Conservation (phyloP, 2,888 invertebrate genomes). For the Hyppa rectilinea region DNA sequence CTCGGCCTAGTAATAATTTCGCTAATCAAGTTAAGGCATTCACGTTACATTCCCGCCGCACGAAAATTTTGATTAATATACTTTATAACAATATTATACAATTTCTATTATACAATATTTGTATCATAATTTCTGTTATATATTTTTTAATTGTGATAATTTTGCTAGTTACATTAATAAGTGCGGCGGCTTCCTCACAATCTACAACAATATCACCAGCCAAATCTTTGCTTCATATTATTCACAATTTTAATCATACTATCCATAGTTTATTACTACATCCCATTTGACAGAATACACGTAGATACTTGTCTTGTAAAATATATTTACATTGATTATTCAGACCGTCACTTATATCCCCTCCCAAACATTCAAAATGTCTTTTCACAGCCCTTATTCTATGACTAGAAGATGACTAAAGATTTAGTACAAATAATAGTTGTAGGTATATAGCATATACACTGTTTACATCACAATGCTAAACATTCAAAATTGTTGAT, state of each 20-base stretch:
- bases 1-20: conserved; percentile 47
- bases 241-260: conserved; percentile 38
- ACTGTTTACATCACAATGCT: conserved; percentile 40
- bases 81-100: conserved; percentile 28
- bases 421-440: conserved; percentile 55
- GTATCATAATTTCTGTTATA: conserved; percentile 19
- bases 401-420: conserved; percentile 85
- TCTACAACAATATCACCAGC: conserved; percentile 52
- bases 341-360: conserved; percentile 46
- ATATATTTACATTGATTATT: conserved; percentile 43
- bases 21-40: conserved; percentile 60
- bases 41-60: conserved; percentile 55
- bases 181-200: conserved; percentile 45
- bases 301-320: conserved; percentile 44
- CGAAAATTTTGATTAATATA: conserved; percentile 29
- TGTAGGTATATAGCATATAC: conserved; percentile 47
- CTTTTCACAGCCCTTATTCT: conserved; percentile 88
- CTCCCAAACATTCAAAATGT: conserved; percentile 70
- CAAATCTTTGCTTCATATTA: conserved; percentile 50
- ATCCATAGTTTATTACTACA: conserved; percentile 59
- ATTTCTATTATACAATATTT: conserved; percentile 26
- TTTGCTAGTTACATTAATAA: conserved; percentile 23
- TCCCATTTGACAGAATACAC: conserved; percentile 59
- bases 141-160: conserved; percentile 15
- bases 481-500: conserved; percentile 45